A percentile compares a stretch with the other conserved stretches of the same genome.
Evolutionary conservation across 64 coral and sea anemone genomes (phyloP).

Genomic region (Hydrozoanthus tunicans): DNA sequence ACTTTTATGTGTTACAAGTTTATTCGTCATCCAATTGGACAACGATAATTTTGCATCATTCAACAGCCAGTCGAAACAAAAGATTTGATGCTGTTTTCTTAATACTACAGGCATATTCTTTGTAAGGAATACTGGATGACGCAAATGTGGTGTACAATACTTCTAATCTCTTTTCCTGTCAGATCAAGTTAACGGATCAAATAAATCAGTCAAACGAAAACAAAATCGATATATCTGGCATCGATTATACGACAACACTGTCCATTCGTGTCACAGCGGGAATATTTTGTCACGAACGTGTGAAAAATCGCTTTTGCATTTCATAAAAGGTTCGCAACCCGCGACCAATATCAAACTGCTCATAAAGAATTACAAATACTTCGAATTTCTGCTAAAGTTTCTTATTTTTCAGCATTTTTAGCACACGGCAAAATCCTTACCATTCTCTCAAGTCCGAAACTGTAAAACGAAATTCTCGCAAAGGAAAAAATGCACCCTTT

Average conservation of each 20-base stretch:
- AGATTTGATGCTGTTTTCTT: not conserved
- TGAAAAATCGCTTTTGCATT: not conserved
- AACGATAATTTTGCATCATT: constrained; percentile 23
- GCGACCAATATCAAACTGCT: too few species aligned
- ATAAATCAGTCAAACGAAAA: not conserved
- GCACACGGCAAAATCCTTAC: too few species aligned
- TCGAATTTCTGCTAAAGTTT: not conserved
- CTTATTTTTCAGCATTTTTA: not conserved
- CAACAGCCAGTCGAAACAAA: constrained; percentile 25
- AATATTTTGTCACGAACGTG: constrained; percentile 11
- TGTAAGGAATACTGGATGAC: not conserved
- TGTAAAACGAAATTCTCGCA: too few species aligned
- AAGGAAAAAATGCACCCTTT: too few species aligned
- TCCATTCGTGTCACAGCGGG: constrained; percentile 9
- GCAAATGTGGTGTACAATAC: not conserved
- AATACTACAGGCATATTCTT: not conserved
- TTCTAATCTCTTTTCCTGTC: not conserved
- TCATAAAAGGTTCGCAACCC: too few species aligned
- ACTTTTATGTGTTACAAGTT: constrained; percentile 50
- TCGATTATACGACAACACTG: not conserved
- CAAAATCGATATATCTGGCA: constrained; percentile 12
- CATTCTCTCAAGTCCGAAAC: too few species aligned
- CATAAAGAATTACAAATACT: not conserved
- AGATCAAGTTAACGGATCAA: not conserved
- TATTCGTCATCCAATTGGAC: constrained; percentile 33